Conservation (phyloP, 2,113 vertebrate species). For the Coreoperca whiteheadi region DNA sequence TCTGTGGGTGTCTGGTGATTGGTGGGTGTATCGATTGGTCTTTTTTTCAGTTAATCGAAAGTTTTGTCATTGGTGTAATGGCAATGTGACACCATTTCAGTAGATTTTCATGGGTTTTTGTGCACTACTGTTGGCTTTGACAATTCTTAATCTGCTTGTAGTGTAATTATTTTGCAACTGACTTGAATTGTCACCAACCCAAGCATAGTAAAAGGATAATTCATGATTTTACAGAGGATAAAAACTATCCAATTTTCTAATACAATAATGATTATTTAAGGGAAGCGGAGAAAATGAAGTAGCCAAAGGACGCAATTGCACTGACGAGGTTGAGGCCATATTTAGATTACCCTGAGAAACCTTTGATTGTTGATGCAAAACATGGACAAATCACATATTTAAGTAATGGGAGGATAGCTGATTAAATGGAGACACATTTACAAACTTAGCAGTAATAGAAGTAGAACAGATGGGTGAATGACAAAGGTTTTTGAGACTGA, state of each 20-base stretch:
- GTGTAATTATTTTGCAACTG: conserved; percentile 1
- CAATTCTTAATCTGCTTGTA: conserved; percentile 7
- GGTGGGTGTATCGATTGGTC: conserved; percentile 66
- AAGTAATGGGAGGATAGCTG: neutral
- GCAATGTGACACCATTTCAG: conserved; percentile 53
- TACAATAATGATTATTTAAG: neutral
- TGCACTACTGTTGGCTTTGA: conserved; percentile 16
- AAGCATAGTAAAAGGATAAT: neutral
- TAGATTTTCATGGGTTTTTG: conserved; percentile 41
- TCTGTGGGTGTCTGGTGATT: conserved; percentile 58
- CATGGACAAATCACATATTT: neutral
- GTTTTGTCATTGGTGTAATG: conserved; percentile 62
- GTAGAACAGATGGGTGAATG: conserved; percentile 59
- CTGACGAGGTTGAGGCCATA: neutral
- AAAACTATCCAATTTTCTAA: neutral
- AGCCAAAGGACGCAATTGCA: too few species aligned
- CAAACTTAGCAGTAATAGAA: conserved; percentile 9
- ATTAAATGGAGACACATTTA: conserved; percentile 15
- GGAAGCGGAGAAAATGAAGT: neutral
- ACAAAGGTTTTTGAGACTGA: conserved; percentile 46
- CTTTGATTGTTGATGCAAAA: neutral
- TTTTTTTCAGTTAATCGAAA: conserved; percentile 52
- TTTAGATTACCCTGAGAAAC: neutral
- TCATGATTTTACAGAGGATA: conserved; percentile 1
- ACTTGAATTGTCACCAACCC: neutral